These are phyloP conservation scores for Addax nasomaculatus DNA, from an alignment of 2,113 vertebrate species.

Conservation along the genomic window DNA sequence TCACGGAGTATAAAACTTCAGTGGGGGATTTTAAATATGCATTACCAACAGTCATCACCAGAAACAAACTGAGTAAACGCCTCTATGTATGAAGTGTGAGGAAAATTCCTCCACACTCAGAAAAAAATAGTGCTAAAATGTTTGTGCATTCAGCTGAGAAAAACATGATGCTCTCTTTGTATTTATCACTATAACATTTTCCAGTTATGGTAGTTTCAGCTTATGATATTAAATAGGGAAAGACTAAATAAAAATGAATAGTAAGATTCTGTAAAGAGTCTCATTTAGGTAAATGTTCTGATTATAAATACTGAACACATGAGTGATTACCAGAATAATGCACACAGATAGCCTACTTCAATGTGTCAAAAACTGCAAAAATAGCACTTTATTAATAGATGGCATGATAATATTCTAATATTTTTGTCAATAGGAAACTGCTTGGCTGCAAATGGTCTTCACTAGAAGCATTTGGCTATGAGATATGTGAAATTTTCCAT, in stretches of 20 bases:
- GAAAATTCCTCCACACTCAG: not conserved
- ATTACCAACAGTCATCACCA: not conserved
- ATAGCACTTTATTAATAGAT: slow-evolving; percentile 34
- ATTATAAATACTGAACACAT: slow-evolving; percentile 1
- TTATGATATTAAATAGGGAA: not conserved
- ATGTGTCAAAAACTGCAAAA: slow-evolving; percentile 32
- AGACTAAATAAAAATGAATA: slow-evolving; percentile 14
- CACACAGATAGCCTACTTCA: not conserved
- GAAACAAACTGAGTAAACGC: not conserved
- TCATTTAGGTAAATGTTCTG: not conserved
- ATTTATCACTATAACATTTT: not conserved
- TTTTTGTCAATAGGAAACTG: slow-evolving; percentile 36
- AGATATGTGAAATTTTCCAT: slow-evolving; percentile 28
- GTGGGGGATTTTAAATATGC: not conserved
- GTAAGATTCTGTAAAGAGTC: not conserved
- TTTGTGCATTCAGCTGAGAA: slow-evolving; percentile 6
- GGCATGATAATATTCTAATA: not conserved
- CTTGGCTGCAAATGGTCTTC: not conserved
- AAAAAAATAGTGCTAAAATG: not conserved
- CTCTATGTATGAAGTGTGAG: not conserved
- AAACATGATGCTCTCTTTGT: not conserved
- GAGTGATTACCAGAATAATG: not conserved
- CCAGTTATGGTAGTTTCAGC: not conserved
- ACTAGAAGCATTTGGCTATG: not conserved
- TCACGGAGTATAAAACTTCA: not conserved